These are phyloP conservation scores for Ptychodera flava DNA, from an alignment of 35 echinoderm and acorn worm species.

Conservation along the genomic window DNA sequence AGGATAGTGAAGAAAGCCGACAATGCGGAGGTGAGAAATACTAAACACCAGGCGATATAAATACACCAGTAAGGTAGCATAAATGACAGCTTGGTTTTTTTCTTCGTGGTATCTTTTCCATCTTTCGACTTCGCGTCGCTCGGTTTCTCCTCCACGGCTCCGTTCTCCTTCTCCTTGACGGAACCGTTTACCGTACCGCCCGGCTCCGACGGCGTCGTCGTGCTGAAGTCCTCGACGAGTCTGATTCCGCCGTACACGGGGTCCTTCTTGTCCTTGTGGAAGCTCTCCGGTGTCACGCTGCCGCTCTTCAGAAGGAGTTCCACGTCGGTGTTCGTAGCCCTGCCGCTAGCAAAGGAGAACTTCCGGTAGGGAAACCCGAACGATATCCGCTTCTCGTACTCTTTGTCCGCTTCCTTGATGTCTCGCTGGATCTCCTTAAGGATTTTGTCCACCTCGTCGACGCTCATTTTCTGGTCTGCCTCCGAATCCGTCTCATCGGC, in stretches of 20 bases:
- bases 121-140: neutral
- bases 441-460: neutral
- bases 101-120: neutral
- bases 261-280: neutral
- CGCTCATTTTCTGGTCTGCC: neutral
- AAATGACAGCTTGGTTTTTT: neutral
- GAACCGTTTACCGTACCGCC: neutral
- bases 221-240: neutral
- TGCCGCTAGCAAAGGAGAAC: neutral
- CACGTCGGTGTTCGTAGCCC: neutral
- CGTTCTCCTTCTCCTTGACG: neutral
- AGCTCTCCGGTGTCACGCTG: neutral
- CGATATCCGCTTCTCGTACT: neutral
- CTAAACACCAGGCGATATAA: neutral
- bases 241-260: neutral
- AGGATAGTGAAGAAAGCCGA: neutral
- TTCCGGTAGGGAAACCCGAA: neutral
- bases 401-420: neutral
- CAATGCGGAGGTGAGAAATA: neutral
- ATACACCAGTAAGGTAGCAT: neutral
- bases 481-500: neutral
- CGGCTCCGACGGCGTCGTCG: neutral
- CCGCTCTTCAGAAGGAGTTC: neutral
- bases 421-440: neutral
- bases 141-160: neutral